Base-by-base conservation (phyloP, 2,113 vertebrate species). In the Gambusia affinis region DNA sequence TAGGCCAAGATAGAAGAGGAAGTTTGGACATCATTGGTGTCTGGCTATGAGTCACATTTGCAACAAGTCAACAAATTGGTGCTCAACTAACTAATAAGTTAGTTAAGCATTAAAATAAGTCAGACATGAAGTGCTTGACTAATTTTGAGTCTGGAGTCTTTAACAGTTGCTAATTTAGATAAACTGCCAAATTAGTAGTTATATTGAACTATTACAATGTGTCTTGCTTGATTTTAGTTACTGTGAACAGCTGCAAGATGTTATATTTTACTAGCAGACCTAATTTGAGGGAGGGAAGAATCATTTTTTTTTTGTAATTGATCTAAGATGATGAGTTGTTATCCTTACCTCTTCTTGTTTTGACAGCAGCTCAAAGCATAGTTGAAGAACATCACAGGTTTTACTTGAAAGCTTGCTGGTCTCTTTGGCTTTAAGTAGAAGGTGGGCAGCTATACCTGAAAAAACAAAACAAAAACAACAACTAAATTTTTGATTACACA, bases 341-440 rank as follows among this genome's bases (percentile, higher is more conserved):
- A 61, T 17, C 64, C n/a, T 77, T 77, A 99, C 97, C 96, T 95
- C 95, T 91, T 98, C 96, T 76, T 96, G 97, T 84, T 93, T 96
- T 61, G 95, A 93, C 74, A 98, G 94, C 42, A 97, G 92, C 70
- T 92, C 89, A 64, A 98, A 94, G 85, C 97, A 98, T 74, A 94
- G 92, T 62, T 91, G 93, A 78, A 99, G 88, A 33, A 95, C 95
- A 70, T 93, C 90, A 76, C 94, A 96, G 0, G 96, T 95, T 85
- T 97, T 95, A 86, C 93, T 92, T 67, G 97, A 97, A 33, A 96
- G 92, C 87, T 95, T 94, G 78, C 96, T 94, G 60, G 96, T 94
- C 63, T 95, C 92, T 83, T 95, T 95, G 72, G 95, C 94, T 94
- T 97, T 96, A 79, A 96, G 92, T 67, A 97, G 86, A 64, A 97